Percentiles rank a stretch among this genome's conserved stretches.
phyloP scores from a whole-genome alignment of 2,888 invertebrate genomes.

The Branchipolynoe longqiensis region DNA sequence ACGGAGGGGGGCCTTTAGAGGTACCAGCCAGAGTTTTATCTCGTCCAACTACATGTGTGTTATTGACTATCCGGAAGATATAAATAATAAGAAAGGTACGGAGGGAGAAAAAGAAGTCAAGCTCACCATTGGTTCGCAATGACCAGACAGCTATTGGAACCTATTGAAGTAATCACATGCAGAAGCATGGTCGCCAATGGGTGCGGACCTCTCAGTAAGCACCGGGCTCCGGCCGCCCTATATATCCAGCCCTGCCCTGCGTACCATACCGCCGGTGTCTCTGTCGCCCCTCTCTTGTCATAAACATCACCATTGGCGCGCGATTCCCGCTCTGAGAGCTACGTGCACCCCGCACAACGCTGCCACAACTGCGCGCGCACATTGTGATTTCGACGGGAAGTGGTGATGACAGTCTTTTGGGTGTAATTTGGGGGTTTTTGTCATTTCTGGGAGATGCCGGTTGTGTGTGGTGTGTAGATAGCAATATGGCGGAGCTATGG shows the following conservation, averaged over 20 bases:
- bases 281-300: not conserved
- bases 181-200: slow-evolving; percentile 53
- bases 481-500: not conserved
- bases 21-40: no score
- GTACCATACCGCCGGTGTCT: not conserved
- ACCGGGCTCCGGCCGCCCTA: not conserved
- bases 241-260: slow-evolving; percentile 10
- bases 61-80: no score
- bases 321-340: not conserved
- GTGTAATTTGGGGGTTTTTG: no score
- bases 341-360: not conserved
- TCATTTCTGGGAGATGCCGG: not conserved
- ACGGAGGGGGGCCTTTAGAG: no score
- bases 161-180: slow-evolving; percentile 53
- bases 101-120: slow-evolving; percentile 50
- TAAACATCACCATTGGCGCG: slow-evolving; percentile 4
- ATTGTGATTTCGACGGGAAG: not conserved
- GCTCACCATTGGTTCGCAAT: slow-evolving; percentile 42
- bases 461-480: not conserved
- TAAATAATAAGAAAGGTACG: no score
- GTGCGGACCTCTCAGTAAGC: slow-evolving; percentile 25
- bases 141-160: slow-evolving; percentile 54
- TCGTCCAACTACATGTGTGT: no score
- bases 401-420: no score
- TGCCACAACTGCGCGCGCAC: not conserved